Conservation (phyloP, 2,888 invertebrate species). For the Strigamia transsilvanica region DNA sequence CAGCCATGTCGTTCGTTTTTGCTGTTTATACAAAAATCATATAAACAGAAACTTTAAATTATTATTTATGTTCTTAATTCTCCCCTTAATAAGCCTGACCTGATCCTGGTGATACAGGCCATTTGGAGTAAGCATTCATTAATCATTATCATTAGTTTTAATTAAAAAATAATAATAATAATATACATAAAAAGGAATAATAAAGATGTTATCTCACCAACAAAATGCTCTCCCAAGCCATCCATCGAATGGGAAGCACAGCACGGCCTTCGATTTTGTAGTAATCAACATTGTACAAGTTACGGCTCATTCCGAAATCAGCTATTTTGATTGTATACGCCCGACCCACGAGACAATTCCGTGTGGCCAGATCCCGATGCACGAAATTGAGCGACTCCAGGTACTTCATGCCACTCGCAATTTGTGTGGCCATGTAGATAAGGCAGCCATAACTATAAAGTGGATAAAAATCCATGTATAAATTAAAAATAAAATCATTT, state of each 20-base stretch:
- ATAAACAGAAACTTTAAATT: too few relatives aligned
- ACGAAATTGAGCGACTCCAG: conserved; percentile 88
- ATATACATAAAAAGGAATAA: neutral
- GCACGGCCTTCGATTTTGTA: conserved; percentile 76
- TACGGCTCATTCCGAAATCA: conserved; percentile 77
- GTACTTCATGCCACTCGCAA: conserved; percentile 90
- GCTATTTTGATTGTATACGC: conserved; percentile 77
- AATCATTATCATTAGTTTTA: neutral
- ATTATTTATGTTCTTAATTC: neutral
- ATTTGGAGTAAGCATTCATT: neutral
- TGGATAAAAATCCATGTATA: neutral
- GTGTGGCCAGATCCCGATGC: conserved; percentile 86
- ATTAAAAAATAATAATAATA: neutral
- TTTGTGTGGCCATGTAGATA: conserved; percentile 82
- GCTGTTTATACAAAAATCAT: too few relatives aligned
- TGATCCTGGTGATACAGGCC: neutral
- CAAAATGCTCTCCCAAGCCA: conserved; percentile 86
- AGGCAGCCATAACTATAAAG: conserved; percentile 78
- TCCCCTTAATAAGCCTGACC: neutral
- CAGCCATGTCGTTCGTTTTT: too few relatives aligned
- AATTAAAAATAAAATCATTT: too few relatives aligned
- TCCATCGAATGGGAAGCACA: conserved; percentile 81
- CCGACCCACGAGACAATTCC: conserved; percentile 84
- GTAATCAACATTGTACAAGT: conserved; percentile 78
- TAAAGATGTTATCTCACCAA: conserved; percentile 67